Conservation (phyloP, 1,140 invertebrate species). For the Drosophila prosaltans region DNA sequence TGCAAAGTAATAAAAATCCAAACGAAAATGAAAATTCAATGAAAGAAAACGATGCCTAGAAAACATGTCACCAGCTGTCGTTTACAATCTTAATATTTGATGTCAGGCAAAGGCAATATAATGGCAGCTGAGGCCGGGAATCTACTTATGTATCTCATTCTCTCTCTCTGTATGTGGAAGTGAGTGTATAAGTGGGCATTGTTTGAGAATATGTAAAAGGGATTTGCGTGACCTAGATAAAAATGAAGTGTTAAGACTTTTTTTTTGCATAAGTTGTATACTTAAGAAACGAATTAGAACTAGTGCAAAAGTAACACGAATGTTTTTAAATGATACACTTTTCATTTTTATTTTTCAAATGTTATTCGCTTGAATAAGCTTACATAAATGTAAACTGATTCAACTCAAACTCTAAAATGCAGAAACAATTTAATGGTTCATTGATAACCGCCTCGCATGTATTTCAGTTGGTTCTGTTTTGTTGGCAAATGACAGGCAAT, state of each 20-base stretch:
- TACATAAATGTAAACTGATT: conserved; percentile 15
- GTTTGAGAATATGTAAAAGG: background rate
- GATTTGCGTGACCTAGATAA: conserved; percentile 41
- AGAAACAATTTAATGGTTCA: conserved; percentile 81
- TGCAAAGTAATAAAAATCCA: conserved; percentile 37
- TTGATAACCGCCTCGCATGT: conserved; percentile 74
- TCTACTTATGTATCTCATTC: background rate
- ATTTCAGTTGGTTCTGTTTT: conserved; percentile 30
- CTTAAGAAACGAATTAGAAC: no score
- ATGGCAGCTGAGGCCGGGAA: conserved; percentile 53
- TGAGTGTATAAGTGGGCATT: background rate
- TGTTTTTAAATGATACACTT: no score
- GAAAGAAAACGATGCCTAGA: conserved; percentile 43
- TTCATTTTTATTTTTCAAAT: conserved; percentile 1
- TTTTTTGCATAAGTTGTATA: conserved; percentile 43
- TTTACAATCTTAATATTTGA: conserved; percentile 78
- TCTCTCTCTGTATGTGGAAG: background rate
- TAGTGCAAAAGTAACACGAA: no score
- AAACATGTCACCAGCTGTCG: conserved; percentile 68
- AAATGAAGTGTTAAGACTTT: conserved; percentile 6
- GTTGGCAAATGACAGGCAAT: conserved; percentile 65
- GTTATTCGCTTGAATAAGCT: conserved; percentile 10
- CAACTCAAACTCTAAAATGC: conserved; percentile 64
- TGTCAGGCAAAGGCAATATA: conserved; percentile 55
- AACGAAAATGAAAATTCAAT: conserved; percentile 22